These are phyloP conservation scores for Meloe dianella DNA, from an alignment of 2,888 invertebrate genomes.

Conservation along the genomic window DNA sequence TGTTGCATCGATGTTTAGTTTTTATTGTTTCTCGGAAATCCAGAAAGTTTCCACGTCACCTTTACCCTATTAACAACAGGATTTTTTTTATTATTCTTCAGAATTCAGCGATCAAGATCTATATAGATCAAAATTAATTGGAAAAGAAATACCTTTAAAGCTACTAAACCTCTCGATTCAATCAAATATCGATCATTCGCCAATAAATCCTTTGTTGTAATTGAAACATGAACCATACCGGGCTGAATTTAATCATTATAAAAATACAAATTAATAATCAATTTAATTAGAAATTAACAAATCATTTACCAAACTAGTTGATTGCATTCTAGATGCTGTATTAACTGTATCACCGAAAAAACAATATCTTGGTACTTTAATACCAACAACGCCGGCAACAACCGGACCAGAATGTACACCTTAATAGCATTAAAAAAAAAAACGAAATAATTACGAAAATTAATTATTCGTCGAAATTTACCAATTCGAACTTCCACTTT, in stretches of 20 bases:
- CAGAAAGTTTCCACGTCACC: conserved; percentile 70
- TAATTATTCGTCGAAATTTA: conserved; percentile 44
- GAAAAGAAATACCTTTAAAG: conserved; percentile 72
- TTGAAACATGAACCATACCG: conserved; percentile 77
- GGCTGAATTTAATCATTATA: conserved; percentile 57
- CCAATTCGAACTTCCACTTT: conserved; percentile 71
- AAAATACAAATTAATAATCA: neutral
- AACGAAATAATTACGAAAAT: neutral
- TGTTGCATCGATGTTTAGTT: neutral
- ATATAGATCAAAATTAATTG: too few species aligned
- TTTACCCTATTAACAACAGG: conserved; percentile 69
- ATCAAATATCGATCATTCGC: conserved; percentile 70
- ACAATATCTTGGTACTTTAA: conserved; percentile 83
- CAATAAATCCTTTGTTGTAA: conserved; percentile 71
- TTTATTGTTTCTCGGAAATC: conserved; percentile 61
- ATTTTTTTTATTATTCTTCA: neutral
- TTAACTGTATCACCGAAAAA: conserved; percentile 90
- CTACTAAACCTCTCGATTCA: conserved; percentile 73
- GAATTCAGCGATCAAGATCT: too few species aligned
- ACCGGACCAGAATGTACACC: conserved; percentile 86
- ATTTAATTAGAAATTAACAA: neutral
- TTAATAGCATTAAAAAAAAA: conserved; percentile 38
- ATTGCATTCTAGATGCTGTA: conserved; percentile 88
- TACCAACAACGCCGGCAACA: conserved; percentile 84
- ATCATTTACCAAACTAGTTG: conserved; percentile 64